Evolutionary conservation across 2,888 invertebrate genomes (phyloP), one percentile per base, ranked within the genome.

Genomic region (Tineola bisselliella): DNA sequence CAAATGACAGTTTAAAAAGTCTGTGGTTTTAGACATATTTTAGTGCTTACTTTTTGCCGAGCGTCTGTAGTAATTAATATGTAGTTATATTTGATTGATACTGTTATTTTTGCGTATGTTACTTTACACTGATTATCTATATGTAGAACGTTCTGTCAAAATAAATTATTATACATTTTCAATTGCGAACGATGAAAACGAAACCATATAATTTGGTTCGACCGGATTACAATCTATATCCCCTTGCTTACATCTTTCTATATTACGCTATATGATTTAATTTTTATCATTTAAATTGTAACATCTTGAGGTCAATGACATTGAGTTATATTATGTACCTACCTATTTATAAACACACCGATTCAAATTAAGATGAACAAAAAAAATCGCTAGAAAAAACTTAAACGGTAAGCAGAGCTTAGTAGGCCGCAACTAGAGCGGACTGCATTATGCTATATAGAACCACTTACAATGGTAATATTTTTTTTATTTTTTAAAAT

Each of bases 341-440:
- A 38, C n/a, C 38, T 54, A 54, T 54, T 54, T 54, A 54, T 54
- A 25, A 54, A 18, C 54, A 54, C 54, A 54, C 19, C 18, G 18
- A 17, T n/a, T 18, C 12, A 25, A 54, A 54, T 54, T 54, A 54
- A 54, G 19, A 54, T 54, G 54, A 11, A 25, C 54, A 54, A 54
- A 54, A 54, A n/a, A 52, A 54, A 6, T 18, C 25, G 18, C 18
- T 13, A 48, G 48, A 48, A 54, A 54, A 54, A 54, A 54, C 18
- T 25, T 54, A 54, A 54, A 54, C 54, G 54, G 54, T 54, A 54
- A 19, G 54, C 25, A 25, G 12, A 18, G 54, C 10, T 58, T 58
- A 58, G 58, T 58, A 31, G 31, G 58, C 58, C 58, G 58, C 58
- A 58, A 58, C 58, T 58, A 58, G 58, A 58, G 33, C 58, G 58